These are phyloP conservation scores for Maniola jurtina DNA, from an alignment of 1,140 invertebrate genomes.

Conservation along the genomic window DNA sequence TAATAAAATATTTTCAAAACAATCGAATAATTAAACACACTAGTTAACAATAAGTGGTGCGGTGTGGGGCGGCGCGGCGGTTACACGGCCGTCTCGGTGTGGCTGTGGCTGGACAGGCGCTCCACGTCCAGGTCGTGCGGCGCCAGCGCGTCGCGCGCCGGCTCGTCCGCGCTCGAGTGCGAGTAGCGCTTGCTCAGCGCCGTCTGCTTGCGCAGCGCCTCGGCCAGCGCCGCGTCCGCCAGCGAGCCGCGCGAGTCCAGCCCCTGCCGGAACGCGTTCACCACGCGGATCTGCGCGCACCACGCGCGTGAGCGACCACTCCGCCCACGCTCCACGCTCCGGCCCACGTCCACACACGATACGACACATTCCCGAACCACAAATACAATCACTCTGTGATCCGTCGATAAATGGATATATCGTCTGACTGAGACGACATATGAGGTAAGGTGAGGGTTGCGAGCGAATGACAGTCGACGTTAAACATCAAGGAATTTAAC, in stretches of 20 bases:
- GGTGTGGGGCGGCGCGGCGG: conserved; percentile 33
- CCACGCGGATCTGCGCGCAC: conserved; percentile 92
- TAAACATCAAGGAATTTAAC: too few relatives aligned
- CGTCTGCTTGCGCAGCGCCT: conserved; percentile 94
- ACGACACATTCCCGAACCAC: too few relatives aligned
- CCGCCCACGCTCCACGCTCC: conserved; percentile 27
- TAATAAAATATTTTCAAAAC: conserved; percentile 79
- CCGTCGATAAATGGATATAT: too few relatives aligned
- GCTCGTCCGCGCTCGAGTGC: conserved; percentile 93
- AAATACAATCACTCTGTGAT: too few relatives aligned
- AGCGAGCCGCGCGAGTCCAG: conserved; percentile 96
- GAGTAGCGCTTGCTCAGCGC: conserved; percentile 93
- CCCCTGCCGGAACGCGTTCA: conserved; percentile 99
- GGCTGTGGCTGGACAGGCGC: conserved; percentile 93
- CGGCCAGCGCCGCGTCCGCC: conserved; percentile 92
- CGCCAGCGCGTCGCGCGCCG: conserved; percentile 91
- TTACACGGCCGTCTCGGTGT: conserved; percentile 95
- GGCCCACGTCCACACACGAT: conserved; percentile 21
- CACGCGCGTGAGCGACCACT: conserved; percentile 7
- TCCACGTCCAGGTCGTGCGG: conserved; percentile 94
- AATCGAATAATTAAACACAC: conserved; percentile 78
- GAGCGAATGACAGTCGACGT: too few relatives aligned
- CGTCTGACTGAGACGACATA: too few relatives aligned
- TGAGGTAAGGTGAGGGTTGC: too few relatives aligned
- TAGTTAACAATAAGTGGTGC: conserved; percentile 71